Evolutionary conservation across 2,113 vertebrate genomes (phyloP).

Genomic region (Rhineura floridana): DNA sequence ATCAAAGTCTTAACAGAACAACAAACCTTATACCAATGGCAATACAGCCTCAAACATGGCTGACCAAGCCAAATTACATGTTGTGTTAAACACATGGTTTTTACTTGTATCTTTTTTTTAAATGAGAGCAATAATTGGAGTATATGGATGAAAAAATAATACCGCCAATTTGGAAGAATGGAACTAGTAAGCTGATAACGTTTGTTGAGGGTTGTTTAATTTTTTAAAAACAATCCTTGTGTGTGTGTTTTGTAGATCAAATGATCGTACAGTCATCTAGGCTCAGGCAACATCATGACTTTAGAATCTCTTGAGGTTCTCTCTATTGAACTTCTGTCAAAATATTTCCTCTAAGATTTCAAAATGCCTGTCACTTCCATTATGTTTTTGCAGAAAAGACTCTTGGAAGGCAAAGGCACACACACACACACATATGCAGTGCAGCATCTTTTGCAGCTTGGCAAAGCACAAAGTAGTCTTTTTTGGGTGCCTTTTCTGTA

Average conservation of each 20-base stretch:
- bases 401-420: neutral
- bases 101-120: neutral
- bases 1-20: neutral
- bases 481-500: neutral
- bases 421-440: neutral
- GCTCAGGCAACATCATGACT: neutral
- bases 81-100: neutral
- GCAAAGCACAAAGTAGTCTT: neutral
- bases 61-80: neutral
- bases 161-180: neutral
- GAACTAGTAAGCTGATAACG: neutral
- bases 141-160: conserved; percentile 21
- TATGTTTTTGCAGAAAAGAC: conserved; percentile 3
- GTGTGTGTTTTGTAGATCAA: neutral
- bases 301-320: conserved; percentile 21
- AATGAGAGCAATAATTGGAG: conserved; percentile 26
- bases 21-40: neutral
- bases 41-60: neutral
- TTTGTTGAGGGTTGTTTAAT: neutral
- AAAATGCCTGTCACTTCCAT: conserved; percentile 6
- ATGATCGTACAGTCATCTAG: neutral
- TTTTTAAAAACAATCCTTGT: neutral
- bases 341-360: conserved; percentile 20
- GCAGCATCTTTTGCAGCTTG: neutral
- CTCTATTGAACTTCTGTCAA: conserved; percentile 17